Base-by-base conservation (phyloP, 2,797 vertebrate species). In the Gila robusta region DNA sequence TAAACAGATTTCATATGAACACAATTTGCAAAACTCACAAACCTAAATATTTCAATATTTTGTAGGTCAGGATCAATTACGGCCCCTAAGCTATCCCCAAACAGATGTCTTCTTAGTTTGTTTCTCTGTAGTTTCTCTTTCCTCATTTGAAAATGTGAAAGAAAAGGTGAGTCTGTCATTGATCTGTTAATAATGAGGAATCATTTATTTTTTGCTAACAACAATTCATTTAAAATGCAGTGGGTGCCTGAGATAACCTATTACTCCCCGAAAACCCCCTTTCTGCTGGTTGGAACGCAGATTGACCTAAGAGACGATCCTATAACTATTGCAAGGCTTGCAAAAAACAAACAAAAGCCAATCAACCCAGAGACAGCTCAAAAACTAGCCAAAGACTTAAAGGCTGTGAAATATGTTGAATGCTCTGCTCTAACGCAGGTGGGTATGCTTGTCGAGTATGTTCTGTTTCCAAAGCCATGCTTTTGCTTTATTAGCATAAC, bases 371-470 rank as follows among this genome's bases (percentile, higher is more conserved):
- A 96, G 91, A 95, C 94, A 0, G 94, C 95, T 84, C 96, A 96
- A 91, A 96, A 96, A 90, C 93, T 96, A 81, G 95, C 96, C 72
- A 93, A 94, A 1, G 96, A 96, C 89, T 93, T 96, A 49, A 96
- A 96, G 92, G 96, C 96, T n/a, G 96, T 96, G 77, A 96, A 96
- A 92, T 96, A 96, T 4, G 95, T 96, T 0, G 96, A 96, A 92
- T 96, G 96, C 90, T 96, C 95, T 49, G 95, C 95, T 73, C 92
- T 96, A 87, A 96, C 95, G 47, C 95, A 96, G 95, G 95, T 96
- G 92, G 82, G 88, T 88, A n/a, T 23, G 44, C 7, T 39, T 39
- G 23, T 71, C 49, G 17, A 21, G 23, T 8, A 7, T 62, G 17
- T 14, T 14, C 16, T 3, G 21, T 82, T 28, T 28, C 2, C 54